Evolutionary conservation across 1,140 invertebrate genomes (phyloP).

Genomic region (Harlomillsia oculata): DNA sequence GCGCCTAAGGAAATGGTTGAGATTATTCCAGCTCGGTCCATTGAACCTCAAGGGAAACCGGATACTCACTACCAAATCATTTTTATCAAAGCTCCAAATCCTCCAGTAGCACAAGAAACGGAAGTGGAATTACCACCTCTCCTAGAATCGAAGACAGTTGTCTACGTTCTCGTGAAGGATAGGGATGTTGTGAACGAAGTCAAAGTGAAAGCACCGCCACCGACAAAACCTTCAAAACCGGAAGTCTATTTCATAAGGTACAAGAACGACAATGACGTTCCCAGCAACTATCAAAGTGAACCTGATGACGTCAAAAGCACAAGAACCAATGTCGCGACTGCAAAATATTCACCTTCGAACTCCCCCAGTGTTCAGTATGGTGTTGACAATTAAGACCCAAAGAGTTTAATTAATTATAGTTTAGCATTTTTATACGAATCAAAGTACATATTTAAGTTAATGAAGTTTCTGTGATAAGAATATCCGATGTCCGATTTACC

Average conservation of each 20-base stretch:
- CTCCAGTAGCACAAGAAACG: conserved; percentile 62
- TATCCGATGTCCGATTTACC: too few relatives aligned
- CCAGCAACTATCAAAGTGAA: background rate
- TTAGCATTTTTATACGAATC: too few relatives aligned
- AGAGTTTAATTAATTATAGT: too few relatives aligned
- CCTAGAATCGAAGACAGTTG: conserved; percentile 73
- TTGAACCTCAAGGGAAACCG: conserved; percentile 47
- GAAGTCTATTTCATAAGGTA: conserved; percentile 79
- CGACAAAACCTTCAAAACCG: conserved; percentile 69
- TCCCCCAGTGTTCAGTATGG: too few relatives aligned
- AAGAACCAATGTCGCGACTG: background rate
- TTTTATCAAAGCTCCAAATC: conserved; percentile 74
- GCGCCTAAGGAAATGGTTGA: conserved; percentile 59
- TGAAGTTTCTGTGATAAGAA: too few relatives aligned
- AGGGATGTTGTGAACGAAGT: conserved; percentile 67
- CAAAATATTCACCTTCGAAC: background rate
- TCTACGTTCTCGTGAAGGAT: conserved; percentile 77
- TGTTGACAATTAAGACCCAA: too few relatives aligned
- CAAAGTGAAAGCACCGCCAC: conserved; percentile 59
- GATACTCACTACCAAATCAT: conserved; percentile 81
- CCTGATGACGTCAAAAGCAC: background rate
- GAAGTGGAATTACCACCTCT: conserved; percentile 61
- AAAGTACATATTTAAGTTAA: too few relatives aligned
- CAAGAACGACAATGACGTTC: conserved; percentile 58
- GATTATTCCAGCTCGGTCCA: conserved; percentile 40